Evolutionary conservation across 2,888 invertebrate genomes (phyloP), one percentile per base, ranked within the genome.

Genomic region (Dyspetes luteomarginatus): DNA sequence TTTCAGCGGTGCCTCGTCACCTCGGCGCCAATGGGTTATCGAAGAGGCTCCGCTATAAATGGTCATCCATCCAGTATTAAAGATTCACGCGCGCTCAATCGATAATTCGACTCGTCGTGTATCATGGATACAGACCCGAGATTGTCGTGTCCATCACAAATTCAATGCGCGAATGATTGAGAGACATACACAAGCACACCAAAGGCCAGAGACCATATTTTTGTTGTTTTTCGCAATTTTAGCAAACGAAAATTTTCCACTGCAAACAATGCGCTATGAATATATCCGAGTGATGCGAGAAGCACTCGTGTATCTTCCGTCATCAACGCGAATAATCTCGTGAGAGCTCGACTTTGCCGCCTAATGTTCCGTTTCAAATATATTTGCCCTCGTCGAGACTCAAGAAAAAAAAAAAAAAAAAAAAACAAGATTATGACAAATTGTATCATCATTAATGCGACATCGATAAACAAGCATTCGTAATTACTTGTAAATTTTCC

Each of bases 11-110:
- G 74, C 71, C 69, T 64, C 73, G 71, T 80, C 75, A 76, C 55
- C 69, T 65, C 65, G 81, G 82, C 82, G 81, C 81, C 76, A 36
- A 30, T 50, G 78, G 83, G 83, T 83, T 83, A 83, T 83, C 83
- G 58, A 69, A 58, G 43, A 62, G 48, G 36, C 50, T 48, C 43
- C 48, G 48, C 48, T 48, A 48, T 48, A 36, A 36, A 36, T 36
- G 36, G 12, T 36, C 36, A 36, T 36, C 36, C 36, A 12, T 12
- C 7, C 36, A 9, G 36, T 12, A 36, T 36, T 12, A 36, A 36
- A 36, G 36, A 36, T 7, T 2, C 36, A 36, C 36, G 36, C 36
- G 36, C 15, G 64, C 26, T 65, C 45, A 22, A 65, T 65, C 65
- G 45, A 74, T 56, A 65, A n/a, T n/a, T n/a, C n/a, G 17, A 36